Base-by-base conservation (phyloP, 2,888 invertebrate species). In the Luperina nickerlii region DNA sequence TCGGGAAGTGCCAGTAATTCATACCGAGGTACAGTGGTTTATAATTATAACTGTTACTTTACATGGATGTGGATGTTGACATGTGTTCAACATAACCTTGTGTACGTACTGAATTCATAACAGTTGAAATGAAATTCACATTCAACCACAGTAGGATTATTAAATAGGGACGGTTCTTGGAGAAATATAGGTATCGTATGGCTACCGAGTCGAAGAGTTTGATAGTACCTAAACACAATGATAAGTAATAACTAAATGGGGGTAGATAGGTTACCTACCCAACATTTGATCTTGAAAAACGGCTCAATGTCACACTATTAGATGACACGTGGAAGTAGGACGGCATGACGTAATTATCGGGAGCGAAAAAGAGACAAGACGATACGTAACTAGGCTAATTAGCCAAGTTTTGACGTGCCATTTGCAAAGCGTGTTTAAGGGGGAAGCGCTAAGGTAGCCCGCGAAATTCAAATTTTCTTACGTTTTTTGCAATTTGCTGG, bases 31-130 rank as follows among this genome's bases (percentile, higher is more conserved):
- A 62, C 27, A 32, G 85, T 65, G 80, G 73, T 79, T 72, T 60
- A 20, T 73, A 85, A 79, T 84, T 38, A 70, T 79, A 73, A 84
- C 66, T 79, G 65, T 62, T 74, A 38, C 38, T 48, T 45, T 69
- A 70, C 82, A 66, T 73, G 45, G 57, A 74, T 71, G 24, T 60
- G 6, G 8, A 72, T 85, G 85, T 83, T 83, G 71, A 74, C 82
- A 83, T 67, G 54, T 80, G 74, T 65, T 51, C 69, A 74, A 79
- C 80, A 70, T 76, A 74, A 54, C 74, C 67, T 76, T 77, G 76
- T 82, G 72, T 18, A 82, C 66, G 32, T 32, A 32, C 32, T 51
- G 71, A 77, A 72, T 72, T 86, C 57, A 72, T 69, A 76, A 82
- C 71, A 71, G 70, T 79, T 76, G 48, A 82, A 48, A 81, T 73